Base-by-base conservation (phyloP, 2,797 vertebrate species). In the Columba guinea region DNA sequence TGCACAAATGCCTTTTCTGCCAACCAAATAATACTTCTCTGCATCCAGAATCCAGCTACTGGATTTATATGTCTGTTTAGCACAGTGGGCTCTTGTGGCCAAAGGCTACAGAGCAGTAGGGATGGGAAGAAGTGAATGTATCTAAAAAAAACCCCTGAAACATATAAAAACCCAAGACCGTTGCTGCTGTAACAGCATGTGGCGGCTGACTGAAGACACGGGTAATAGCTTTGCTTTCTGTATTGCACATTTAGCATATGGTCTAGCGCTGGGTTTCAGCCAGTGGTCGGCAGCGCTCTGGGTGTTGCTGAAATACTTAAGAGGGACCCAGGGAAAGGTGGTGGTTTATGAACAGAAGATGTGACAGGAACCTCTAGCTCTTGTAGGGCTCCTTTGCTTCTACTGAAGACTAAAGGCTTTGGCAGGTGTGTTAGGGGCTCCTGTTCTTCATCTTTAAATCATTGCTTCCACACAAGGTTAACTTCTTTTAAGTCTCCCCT, bases 151-250 rank as follows among this genome's bases (percentile, higher is more conserved):
- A 9, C 7, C 44, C 0, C 7, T 16, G 1, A 71, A 63, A 32
- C 1, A 0, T 65, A 35, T 62, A 30, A 46, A 89, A 69, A 7
- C 2, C 5, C 32, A n/a, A 0, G 9, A 19, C 3, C 10, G 4
- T 3, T 64, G 27, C 32, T 8, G 14, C 21, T 56, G 35, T 24
- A 24, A 18, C 21, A 10, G 34, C 2, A 1, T 23, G 27, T 63
- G 51, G 59, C 1, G 3, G 52, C 23, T 73, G 30, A 28, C 13
- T 77, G 24, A 44, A 39, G 63, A 20, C 30, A 10, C 23, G n/a
- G 35, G 22, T 35, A 86, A 3, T 27, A 74, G 3, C 28, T 90
- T 69, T 62, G 48, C 11, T 23, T 41, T 74, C 55, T 69, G 8
- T 39, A 2, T 12, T 49, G 30, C 13, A 16, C 8, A 3, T 65